phyloP scores from a whole-genome alignment of 2,888 invertebrate genomes.

The Amphimallon solstitiale region DNA sequence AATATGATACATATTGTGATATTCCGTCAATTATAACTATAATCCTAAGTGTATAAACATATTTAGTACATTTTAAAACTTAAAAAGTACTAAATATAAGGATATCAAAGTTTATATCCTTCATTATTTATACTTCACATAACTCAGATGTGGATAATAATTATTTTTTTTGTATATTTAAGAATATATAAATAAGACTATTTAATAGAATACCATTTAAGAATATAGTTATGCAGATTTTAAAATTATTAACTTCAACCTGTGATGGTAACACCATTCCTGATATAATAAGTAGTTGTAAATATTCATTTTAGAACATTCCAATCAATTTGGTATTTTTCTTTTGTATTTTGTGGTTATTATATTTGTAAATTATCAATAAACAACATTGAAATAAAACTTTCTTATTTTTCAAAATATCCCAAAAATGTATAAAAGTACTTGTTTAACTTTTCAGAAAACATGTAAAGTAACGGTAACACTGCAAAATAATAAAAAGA shows the following conservation, averaged over 20 bases:
- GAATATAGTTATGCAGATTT: background rate
- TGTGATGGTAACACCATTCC: slow-evolving; percentile 32
- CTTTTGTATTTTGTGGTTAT: slow-evolving; percentile 30
- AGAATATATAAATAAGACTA: no score
- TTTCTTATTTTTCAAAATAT: background rate
- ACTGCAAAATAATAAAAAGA: no score
- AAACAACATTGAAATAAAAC: background rate
- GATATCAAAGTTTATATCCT: no score
- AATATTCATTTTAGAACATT: slow-evolving; percentile 25
- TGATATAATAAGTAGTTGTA: slow-evolving; percentile 8
- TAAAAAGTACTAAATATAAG: no score
- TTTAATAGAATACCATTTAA: slow-evolving; percentile 1
- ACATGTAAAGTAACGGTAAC: no score
- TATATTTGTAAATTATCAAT: slow-evolving; percentile 13
- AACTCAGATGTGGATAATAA: no score
- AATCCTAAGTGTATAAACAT: background rate
- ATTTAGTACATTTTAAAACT: no score
- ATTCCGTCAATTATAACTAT: slow-evolving; percentile 5
- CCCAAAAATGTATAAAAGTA: slow-evolving; percentile 1
- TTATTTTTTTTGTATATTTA: no score
- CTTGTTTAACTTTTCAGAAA: no score
- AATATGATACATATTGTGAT: slow-evolving; percentile 26
- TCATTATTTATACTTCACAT: no score
- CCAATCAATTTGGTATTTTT: slow-evolving; percentile 19
- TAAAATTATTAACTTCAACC: slow-evolving; percentile 16